Evolutionary conservation across 2,797 vertebrate species (phyloP).

Genomic region (Amblyopsis hoosieri): DNA sequence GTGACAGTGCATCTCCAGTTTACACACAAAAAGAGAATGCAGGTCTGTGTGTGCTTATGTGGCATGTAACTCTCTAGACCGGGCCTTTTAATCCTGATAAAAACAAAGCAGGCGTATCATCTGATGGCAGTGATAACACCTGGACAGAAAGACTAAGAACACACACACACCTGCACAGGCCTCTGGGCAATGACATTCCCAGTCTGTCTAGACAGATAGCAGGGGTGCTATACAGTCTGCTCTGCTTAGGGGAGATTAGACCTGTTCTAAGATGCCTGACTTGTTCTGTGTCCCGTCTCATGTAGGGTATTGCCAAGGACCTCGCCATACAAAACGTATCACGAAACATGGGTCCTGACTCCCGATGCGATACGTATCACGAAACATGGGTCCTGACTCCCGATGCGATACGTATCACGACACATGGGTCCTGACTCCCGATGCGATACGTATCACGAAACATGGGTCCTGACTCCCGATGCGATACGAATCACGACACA

Average conservation of each 20-base stretch:
- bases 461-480: too few species aligned
- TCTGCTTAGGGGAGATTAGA: constrained; percentile 55
- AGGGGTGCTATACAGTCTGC: constrained; percentile 40
- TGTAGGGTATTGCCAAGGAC: too few species aligned
- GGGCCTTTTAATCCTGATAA: constrained; percentile 47
- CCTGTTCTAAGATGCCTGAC: constrained; percentile 52
- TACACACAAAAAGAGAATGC: background rate
- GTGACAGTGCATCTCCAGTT: background rate
- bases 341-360: too few species aligned
- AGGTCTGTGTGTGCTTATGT: background rate
- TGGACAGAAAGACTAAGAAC: constrained; percentile 39
- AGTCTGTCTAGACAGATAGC: constrained; percentile 66
- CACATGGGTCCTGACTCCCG: too few species aligned
- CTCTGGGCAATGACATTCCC: constrained; percentile 58
- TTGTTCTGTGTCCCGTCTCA: too few species aligned
- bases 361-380: too few species aligned
- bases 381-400: too few species aligned
- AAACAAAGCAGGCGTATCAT: constrained; percentile 57
- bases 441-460: too few species aligned
- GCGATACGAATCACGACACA: too few species aligned
- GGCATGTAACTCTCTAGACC: constrained; percentile 47
- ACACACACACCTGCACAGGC: constrained; percentile 23
- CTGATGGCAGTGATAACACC: constrained; percentile 59
- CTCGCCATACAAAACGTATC: too few species aligned
- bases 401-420: too few species aligned